phyloP scores from a whole-genome alignment of 2,888 invertebrate genomes.

The Phania funesta region DNA sequence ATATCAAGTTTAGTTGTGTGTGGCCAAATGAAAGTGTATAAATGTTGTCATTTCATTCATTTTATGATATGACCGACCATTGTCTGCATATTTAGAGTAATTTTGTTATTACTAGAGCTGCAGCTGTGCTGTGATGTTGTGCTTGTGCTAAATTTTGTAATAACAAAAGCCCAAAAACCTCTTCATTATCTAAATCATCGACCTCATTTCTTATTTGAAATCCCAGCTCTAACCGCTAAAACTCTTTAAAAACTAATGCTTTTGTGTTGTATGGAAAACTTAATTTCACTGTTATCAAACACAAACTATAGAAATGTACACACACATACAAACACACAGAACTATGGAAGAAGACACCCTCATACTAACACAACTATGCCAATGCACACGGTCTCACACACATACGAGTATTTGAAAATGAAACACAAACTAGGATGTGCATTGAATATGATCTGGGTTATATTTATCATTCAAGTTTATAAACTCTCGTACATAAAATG shows the following conservation, averaged over 20 bases:
- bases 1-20: slow-evolving; percentile 5
- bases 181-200: slow-evolving; percentile 60
- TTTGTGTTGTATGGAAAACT: slow-evolving; percentile 31
- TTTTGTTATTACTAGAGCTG: slow-evolving; percentile 4
- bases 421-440: slow-evolving; percentile 57
- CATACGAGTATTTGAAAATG: slow-evolving; percentile 1
- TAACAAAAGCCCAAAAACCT: slow-evolving; percentile 55
- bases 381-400: neutral
- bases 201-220: slow-evolving; percentile 53
- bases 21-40: slow-evolving; percentile 5
- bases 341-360: neutral
- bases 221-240: slow-evolving; percentile 47
- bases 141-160: slow-evolving; percentile 55
- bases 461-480: slow-evolving; percentile 60
- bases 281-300: slow-evolving; percentile 48
- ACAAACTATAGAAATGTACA: slow-evolving; percentile 29
- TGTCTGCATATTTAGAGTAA: slow-evolving; percentile 44
- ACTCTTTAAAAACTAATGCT: slow-evolving; percentile 29
- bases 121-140: slow-evolving; percentile 32
- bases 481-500: slow-evolving; percentile 40
- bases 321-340: neutral
- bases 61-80: slow-evolving; percentile 40
- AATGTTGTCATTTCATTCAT: slow-evolving; percentile 36
- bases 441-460: slow-evolving; percentile 66
- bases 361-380: neutral